A percentile compares a stretch with the other conserved stretches of the same genome.
Evolutionary conservation across 2,888 invertebrate genomes (phyloP).

Genomic region (Caradrina kadenii): DNA sequence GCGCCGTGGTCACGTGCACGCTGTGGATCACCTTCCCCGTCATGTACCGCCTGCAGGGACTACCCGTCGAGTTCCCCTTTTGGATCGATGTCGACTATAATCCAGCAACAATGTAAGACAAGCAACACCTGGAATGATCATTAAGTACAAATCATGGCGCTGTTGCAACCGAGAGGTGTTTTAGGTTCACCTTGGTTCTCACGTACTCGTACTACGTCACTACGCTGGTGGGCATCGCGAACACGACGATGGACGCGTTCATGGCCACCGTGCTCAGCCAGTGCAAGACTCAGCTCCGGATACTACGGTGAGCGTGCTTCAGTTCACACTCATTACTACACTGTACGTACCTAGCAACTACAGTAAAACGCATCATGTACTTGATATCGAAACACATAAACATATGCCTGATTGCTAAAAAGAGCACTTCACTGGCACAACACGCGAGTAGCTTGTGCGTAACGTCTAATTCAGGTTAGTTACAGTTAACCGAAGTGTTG

Average conservation of each 20-base stretch:
- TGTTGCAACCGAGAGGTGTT: slow-evolving; percentile 10
- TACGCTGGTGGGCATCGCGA: slow-evolving; percentile 85
- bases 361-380: no score
- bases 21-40: slow-evolving; percentile 79
- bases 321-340: no score
- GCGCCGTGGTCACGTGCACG: slow-evolving; percentile 80
- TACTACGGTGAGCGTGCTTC: slow-evolving; percentile 73
- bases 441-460: no score
- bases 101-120: slow-evolving; percentile 50
- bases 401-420: no score
- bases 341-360: no score
- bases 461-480: no score
- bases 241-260: slow-evolving; percentile 87
- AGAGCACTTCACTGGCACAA: no score
- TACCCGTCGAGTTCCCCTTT: slow-evolving; percentile 74
- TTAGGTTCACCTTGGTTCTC: slow-evolving; percentile 77
- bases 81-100: slow-evolving; percentile 64
- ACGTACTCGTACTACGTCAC: slow-evolving; percentile 84
- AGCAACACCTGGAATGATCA: no score
- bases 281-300: slow-evolving; percentile 80
- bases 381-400: no score
- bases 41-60: slow-evolving; percentile 65
- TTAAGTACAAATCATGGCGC: not conserved
- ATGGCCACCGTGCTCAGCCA: slow-evolving; percentile 82
- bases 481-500: no score